A percentile compares a stretch with the other conserved stretches of the same genome.
These are phyloP conservation scores for Lydus trimaculatus DNA, from an alignment of 2,888 invertebrate genomes.

Conservation along the genomic window DNA sequence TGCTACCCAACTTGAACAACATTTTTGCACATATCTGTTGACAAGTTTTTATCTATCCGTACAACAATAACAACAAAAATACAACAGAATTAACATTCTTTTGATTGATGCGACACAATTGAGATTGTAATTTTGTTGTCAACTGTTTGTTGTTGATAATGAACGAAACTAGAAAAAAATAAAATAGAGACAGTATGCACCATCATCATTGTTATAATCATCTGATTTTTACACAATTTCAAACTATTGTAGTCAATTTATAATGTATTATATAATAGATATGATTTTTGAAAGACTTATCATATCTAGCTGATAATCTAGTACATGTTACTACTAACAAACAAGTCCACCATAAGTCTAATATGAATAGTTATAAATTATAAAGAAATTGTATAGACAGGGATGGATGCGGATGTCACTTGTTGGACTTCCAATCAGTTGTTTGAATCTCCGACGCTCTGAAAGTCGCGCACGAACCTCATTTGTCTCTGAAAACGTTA, in stretches of 20 bases:
- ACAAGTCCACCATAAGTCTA: conserved; percentile 49
- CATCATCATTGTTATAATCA: not conserved
- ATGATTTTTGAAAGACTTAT: not conserved
- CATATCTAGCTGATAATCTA: conserved; percentile 41
- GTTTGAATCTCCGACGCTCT: conserved; percentile 46
- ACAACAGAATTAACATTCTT: not conserved
- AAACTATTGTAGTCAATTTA: not conserved
- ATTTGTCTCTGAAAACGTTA: conserved; percentile 42
- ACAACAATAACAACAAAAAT: not conserved
- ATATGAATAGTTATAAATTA: conserved; percentile 51
- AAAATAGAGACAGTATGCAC: not conserved
- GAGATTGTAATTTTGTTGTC: conserved; percentile 2
- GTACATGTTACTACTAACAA: conserved; percentile 47
- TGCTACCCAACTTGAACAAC: too few relatives aligned
- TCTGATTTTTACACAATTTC: not conserved
- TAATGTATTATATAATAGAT: not conserved
- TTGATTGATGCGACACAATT: conserved; percentile 1
- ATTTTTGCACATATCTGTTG: not conserved
- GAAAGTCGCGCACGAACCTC: conserved; percentile 47
- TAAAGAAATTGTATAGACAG: conserved; percentile 44
- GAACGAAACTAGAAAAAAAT: not conserved
- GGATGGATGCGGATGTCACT: conserved; percentile 51
- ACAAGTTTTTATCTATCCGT: not conserved
- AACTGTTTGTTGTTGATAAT: not conserved
- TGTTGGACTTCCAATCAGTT: conserved; percentile 47